phyloP scores from a whole-genome alignment of 2,797 vertebrate genomes.

The Sebastiscus tertius region DNA sequence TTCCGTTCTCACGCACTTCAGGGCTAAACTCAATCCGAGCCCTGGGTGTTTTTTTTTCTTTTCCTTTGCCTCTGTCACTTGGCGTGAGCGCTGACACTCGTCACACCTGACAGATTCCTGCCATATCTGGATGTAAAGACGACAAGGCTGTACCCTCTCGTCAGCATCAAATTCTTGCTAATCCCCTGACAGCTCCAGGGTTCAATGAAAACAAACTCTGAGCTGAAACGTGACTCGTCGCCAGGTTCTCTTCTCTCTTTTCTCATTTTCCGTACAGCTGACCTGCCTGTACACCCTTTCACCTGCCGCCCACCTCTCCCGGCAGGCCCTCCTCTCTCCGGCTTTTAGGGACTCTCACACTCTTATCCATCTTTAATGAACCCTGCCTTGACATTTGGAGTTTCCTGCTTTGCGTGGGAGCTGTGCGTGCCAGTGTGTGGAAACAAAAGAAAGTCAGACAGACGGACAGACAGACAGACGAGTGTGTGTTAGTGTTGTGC shows the following conservation, averaged over 20 bases:
- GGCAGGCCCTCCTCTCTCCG: not conserved
- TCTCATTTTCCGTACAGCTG: slow-evolving; percentile 1
- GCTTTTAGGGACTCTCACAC: slow-evolving; percentile 48
- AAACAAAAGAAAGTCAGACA: not conserved
- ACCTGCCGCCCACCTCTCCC: slow-evolving; percentile 19
- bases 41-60: not conserved
- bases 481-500: not conserved
- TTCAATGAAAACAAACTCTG: not conserved
- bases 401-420: slow-evolving; percentile 11
- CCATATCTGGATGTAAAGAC: slow-evolving; percentile 17
- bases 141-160: slow-evolving; percentile 16
- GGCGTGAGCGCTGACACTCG: not conserved
- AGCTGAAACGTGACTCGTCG: not conserved
- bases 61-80: slow-evolving; percentile 26
- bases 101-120: slow-evolving; percentile 30
- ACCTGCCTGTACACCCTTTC: slow-evolving; percentile 14
- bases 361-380: slow-evolving; percentile 53
- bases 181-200: slow-evolving; percentile 26
- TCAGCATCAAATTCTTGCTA: slow-evolving; percentile 26
- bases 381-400: slow-evolving; percentile 13
- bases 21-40: not conserved
- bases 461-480: not conserved
- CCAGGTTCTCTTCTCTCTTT: not conserved
- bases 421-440: slow-evolving; percentile 9
- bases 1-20: not conserved